Conservation (phyloP, 2,888 invertebrate species). For the Leucophenga maculata region DNA sequence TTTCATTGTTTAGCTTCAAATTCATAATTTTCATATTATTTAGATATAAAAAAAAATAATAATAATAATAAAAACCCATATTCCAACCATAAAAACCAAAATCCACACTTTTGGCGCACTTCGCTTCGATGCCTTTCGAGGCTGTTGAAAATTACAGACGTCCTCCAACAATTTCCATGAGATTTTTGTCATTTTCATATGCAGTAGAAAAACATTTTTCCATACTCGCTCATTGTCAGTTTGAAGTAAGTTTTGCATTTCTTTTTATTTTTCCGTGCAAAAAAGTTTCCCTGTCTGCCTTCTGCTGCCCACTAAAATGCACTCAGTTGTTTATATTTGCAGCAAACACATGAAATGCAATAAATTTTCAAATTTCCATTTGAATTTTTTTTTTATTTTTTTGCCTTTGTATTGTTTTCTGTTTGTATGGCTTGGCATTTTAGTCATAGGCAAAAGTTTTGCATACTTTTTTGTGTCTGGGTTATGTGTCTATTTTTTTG, state of each 20-base stretch:
- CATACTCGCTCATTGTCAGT: constrained; percentile 57
- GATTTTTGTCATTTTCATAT: constrained; percentile 59
- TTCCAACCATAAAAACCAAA: constrained; percentile 14
- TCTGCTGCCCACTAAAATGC: constrained; percentile 57
- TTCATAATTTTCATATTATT: too few species aligned
- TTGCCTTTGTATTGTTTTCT: constrained; percentile 16
- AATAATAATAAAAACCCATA: too few species aligned
- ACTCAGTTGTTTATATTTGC: constrained; percentile 50
- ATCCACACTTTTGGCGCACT: constrained; percentile 5
- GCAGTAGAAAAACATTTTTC: constrained; percentile 27
- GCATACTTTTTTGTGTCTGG: constrained; percentile 4
- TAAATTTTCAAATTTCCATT: constrained; percentile 62
- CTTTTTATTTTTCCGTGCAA: constrained; percentile 30
- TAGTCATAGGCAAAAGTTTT: constrained; percentile 17
- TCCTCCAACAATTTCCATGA: constrained; percentile 55
- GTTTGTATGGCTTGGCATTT: background rate
- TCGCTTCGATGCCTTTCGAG: constrained; percentile 41
- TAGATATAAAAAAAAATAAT: too few species aligned
- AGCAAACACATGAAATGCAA: constrained; percentile 60
- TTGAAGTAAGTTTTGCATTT: constrained; percentile 56
- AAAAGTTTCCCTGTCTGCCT: constrained; percentile 46
- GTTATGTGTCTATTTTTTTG: constrained; percentile 36
- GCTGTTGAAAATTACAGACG: constrained; percentile 59
- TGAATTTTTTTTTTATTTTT: constrained; percentile 34
- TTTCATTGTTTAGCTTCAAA: constrained; percentile 26